A percentile compares a stretch with the other conserved stretches of the same genome.
phyloP scores from a whole-genome alignment of 2,888 invertebrate genomes.

The Lasioglossum malachurum region DNA sequence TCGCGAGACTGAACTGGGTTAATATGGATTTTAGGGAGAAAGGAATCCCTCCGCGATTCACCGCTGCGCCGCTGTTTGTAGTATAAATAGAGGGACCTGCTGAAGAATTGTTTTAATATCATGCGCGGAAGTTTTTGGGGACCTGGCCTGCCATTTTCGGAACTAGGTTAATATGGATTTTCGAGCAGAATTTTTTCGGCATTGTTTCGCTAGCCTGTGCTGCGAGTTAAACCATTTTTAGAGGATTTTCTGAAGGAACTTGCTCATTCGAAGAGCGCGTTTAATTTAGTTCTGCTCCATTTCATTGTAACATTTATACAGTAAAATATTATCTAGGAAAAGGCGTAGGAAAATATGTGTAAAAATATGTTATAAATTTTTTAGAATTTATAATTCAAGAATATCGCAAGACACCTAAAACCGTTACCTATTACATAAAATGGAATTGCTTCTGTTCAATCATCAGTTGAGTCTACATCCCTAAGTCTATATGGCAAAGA shows the following conservation, averaged over 20 bases:
- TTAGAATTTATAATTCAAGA: background rate
- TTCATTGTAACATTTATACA: background rate
- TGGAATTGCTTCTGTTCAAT: background rate
- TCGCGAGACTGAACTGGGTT: background rate
- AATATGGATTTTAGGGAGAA: conserved; percentile 4
- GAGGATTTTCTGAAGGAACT: background rate
- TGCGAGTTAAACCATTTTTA: background rate
- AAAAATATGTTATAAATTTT: background rate
- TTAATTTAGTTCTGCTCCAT: background rate
- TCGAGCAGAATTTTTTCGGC: background rate
- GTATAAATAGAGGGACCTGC: background rate
- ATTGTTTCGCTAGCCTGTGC: background rate
- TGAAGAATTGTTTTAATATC: background rate
- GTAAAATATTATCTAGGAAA: background rate
- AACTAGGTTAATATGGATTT: background rate
- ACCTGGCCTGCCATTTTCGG: background rate
- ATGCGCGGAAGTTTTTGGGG: background rate
- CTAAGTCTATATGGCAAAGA: background rate
- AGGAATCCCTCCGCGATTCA: background rate
- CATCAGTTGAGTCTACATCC: background rate
- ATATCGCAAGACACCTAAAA: background rate
- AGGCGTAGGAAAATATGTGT: background rate
- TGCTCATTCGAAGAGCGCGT: background rate
- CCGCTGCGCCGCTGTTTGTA: background rate
- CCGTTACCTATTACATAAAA: background rate